A percentile compares a stretch with the other conserved stretches of the same genome.
These are phyloP conservation scores for Frankliniella intonsa DNA, from an alignment of 2,888 invertebrate genomes.

Conservation along the genomic window DNA sequence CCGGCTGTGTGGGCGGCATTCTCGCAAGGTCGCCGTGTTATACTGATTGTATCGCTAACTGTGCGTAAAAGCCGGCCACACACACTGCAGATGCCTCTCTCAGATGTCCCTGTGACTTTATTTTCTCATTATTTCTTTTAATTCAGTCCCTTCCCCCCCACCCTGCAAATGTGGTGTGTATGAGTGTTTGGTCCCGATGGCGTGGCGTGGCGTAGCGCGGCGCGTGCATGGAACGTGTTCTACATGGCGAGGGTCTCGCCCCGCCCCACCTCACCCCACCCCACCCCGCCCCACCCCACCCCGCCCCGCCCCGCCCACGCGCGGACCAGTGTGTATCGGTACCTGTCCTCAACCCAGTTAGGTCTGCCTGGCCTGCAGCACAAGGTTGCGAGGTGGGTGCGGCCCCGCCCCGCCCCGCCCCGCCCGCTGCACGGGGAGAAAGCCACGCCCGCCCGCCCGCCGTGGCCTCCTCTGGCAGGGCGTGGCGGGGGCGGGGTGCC, in stretches of 20 bases:
- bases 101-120: no score
- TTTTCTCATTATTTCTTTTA: no score
- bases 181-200: no score
- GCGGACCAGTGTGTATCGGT: neutral
- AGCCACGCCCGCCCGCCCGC: neutral
- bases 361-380: neutral
- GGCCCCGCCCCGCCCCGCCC: neutral
- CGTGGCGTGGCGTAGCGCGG: neutral
- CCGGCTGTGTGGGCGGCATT: no score
- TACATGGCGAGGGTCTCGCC: neutral
- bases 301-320: constrained; percentile 14
- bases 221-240: neutral
- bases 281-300: neutral
- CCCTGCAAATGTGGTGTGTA: no score
- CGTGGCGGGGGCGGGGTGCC: no score
- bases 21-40: no score
- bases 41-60: no score
- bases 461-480: neutral
- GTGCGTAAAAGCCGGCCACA: no score
- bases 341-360: constrained; percentile 24
- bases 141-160: no score
- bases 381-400: neutral
- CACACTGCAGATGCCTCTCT: no score
- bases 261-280: no score
- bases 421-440: neutral